phyloP scores from a whole-genome alignment of 1,140 invertebrate genomes.

The Cherax destructor region DNA sequence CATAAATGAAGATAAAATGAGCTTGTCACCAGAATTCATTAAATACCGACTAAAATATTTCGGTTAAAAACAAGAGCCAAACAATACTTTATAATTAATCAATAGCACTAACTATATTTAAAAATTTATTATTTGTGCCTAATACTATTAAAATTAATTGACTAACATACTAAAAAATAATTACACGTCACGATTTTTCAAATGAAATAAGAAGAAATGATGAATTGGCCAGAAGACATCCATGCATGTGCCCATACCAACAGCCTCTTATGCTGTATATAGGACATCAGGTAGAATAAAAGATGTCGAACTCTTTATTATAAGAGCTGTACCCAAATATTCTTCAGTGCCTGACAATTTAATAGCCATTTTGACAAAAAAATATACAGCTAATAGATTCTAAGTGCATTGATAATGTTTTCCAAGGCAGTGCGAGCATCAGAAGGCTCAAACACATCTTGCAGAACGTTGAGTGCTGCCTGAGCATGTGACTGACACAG shows the following conservation, averaged over 20 bases:
- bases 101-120: neutral
- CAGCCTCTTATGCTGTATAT: neutral
- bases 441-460: slow-evolving; percentile 82
- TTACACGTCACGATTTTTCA: neutral
- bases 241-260: neutral
- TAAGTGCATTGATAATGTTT: slow-evolving; percentile 89
- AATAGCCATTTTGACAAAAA: neutral
- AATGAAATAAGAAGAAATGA: neutral
- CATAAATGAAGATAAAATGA: too few relatives aligned
- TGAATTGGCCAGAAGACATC: too few relatives aligned
- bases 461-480: slow-evolving; percentile 84
- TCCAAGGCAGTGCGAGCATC: slow-evolving; percentile 85
- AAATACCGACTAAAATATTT: too few relatives aligned
- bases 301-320: neutral
- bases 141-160: neutral
- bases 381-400: slow-evolving; percentile 75
- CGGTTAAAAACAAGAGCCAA: too few relatives aligned
- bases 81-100: neutral
- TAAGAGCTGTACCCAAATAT: neutral
- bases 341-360: neutral
- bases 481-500: slow-evolving; percentile 86
- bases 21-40: too few relatives aligned
- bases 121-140: neutral
- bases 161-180: neutral
- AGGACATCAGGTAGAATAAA: neutral